phyloP scores from a whole-genome alignment of 2,113 vertebrate species.

The Gobiocypris rarus region DNA sequence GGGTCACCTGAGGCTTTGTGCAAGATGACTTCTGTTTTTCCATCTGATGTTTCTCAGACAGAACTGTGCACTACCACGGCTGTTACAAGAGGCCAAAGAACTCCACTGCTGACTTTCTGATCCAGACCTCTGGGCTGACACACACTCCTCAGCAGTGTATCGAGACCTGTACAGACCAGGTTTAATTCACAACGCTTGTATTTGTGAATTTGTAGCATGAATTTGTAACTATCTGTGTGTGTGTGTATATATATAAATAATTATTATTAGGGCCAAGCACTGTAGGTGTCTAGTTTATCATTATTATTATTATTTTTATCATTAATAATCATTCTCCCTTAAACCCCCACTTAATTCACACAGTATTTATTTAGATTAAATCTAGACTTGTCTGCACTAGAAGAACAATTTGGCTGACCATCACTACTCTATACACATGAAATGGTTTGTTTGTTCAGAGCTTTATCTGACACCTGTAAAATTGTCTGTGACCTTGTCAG shows the following conservation, averaged over 20 bases:
- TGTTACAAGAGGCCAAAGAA: conserved; percentile 82
- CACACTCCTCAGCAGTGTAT: conserved; percentile 87
- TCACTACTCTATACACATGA: not conserved
- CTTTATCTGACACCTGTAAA: not conserved
- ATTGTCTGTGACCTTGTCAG: conserved; percentile 61
- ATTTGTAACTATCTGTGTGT: not conserved
- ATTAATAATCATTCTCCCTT: too few relatives aligned
- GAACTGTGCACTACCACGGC: conserved; percentile 81
- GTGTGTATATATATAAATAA: too few relatives aligned
- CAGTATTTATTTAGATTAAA: not conserved
- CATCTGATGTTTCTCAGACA: conserved; percentile 70
- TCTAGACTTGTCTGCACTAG: too few relatives aligned
- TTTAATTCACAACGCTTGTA: conserved; percentile 59
- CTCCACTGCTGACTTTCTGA: conserved; percentile 76
- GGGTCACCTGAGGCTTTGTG: not conserved
- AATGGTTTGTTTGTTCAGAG: conserved; percentile 51
- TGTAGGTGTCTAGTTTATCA: too few relatives aligned
- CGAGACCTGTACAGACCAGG: conserved; percentile 92
- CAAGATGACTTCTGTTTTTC: not conserved
- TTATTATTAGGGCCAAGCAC: too few relatives aligned
- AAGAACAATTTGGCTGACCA: not conserved
- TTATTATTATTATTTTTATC: not conserved
- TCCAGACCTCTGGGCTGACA: conserved; percentile 80
- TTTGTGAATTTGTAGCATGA: not conserved
- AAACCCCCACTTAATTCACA: not conserved